phyloP scores from a whole-genome alignment of 2,797 vertebrate species.

The Threskiornis aethiopicus region DNA sequence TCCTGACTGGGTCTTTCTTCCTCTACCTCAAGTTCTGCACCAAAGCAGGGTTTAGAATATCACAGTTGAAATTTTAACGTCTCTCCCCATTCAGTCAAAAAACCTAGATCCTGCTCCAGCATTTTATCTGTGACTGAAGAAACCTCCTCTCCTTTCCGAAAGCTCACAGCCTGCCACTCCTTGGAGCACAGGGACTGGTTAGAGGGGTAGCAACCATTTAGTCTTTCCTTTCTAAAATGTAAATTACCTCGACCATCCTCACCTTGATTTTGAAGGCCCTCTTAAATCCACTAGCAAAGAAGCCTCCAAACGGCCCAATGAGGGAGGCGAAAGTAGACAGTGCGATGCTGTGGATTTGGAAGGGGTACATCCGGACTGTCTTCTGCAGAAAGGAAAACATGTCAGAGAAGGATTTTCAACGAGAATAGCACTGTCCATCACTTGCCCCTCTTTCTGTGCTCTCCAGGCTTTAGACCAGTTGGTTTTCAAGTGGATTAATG shows the following conservation, averaged over 20 bases:
- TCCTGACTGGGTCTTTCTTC: neutral
- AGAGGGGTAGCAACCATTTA: rapidly evolving
- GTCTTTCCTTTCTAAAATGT: neutral
- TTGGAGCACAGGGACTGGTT: rapidly evolving
- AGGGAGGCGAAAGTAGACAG: conserved; percentile 95
- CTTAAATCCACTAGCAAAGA: conserved; percentile 98
- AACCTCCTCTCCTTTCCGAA: neutral
- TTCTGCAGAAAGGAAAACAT: conserved; percentile 73
- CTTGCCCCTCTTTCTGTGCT: neutral
- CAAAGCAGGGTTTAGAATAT: neutral
- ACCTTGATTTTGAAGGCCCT: conserved; percentile 99
- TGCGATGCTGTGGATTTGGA: conserved; percentile 98
- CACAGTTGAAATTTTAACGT: neutral
- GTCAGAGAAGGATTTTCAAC: neutral
- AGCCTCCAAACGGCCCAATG: conserved; percentile 95
- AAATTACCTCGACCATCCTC: neutral
- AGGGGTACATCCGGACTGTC: conserved; percentile 91
- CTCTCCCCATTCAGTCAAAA: neutral
- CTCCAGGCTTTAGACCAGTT: neutral
- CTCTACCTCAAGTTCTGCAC: neutral
- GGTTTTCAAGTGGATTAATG: neutral
- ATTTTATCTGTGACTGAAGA: neutral
- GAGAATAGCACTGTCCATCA: rapidly evolving
- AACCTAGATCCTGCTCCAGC: neutral
- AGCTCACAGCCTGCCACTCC: neutral